Evolutionary conservation across 2,113 vertebrate species (phyloP), one percentile per base, ranked within the genome.

Genomic region (Tetrao urogallus): DNA sequence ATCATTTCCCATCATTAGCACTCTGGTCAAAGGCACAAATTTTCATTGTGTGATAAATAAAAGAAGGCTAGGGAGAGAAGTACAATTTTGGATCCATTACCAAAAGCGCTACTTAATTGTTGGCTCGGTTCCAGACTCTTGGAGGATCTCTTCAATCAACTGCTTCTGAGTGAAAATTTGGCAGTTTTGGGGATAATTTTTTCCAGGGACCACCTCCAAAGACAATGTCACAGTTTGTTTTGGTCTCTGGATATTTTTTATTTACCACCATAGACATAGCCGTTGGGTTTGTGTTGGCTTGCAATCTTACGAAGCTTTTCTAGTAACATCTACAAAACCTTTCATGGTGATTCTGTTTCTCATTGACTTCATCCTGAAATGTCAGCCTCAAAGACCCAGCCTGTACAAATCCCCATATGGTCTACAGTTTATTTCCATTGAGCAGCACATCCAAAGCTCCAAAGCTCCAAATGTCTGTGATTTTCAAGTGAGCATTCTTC

Each of bases 151-250:
- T 94, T 57, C 65, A 72, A 90, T 88, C 61, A 94, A 88, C 73
- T 88, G 28, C 76, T 91, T 90, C 72, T 90, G 76, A 93, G 76
- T 86, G 80, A 90, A 67, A 78, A 78, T 8, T 52, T 92, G 86
- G 61, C 73, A 71, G 38, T 56, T 67, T 73, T 83, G 45, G 22
- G 61, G 82, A 89, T 92, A 93, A 81, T 92, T 92, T 92, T 32
- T 93, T 93, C 72, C 73, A 84, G 82, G 38, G 34, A 71, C 61
- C 65, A 83, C 34, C 86, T 93, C 86, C 90, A 86, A 92, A 86
- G 80, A 7, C 50, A 71, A 38, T 80, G 77, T 83, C 72, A 85
- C 58, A 82, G 77, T 94, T 94, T 96, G 64, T 88, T 86, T 89
- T 36, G 1, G 34, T 77, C 50, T 83, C 72, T 77, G 72, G 17